A percentile compares a stretch with the other conserved stretches of the same genome.
These are phyloP conservation scores for Panthera uncia DNA, from an alignment of 2,113 vertebrate genomes.

Conservation along the genomic window DNA sequence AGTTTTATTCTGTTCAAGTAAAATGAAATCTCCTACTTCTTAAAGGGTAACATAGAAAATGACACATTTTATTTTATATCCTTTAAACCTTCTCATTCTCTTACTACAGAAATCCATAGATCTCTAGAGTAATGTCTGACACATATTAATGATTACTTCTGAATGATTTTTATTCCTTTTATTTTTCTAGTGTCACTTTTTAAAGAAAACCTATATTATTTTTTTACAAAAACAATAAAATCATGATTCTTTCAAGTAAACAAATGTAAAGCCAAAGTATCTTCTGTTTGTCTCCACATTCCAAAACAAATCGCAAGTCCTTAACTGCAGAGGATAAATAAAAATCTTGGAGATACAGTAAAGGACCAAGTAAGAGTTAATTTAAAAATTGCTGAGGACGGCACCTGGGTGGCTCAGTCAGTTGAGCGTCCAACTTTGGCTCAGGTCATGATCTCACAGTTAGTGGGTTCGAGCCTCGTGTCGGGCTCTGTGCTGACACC, in stretches of 20 bases:
- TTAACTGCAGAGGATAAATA: not conserved
- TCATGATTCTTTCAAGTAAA: constrained; percentile 35
- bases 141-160: constrained; percentile 1
- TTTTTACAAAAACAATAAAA: constrained; percentile 31
- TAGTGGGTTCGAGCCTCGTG: too few species aligned
- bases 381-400: constrained; percentile 15
- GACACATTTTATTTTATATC: constrained; percentile 1
- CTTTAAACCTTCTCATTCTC: not conserved
- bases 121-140: not conserved
- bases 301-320: constrained; percentile 3
- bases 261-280: not conserved
- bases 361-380: constrained; percentile 17
- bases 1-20: not conserved
- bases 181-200: constrained; percentile 47
- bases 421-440: too few species aligned
- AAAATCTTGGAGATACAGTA: constrained; percentile 30
- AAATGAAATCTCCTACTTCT: not conserved
- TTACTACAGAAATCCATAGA: not conserved
- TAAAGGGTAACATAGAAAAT: not conserved
- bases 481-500: too few species aligned
- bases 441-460: too few species aligned
- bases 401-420: too few species aligned
- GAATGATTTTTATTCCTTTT: constrained; percentile 28
- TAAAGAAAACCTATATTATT: constrained; percentile 1
- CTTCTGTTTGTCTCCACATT: constrained; percentile 25